phyloP scores from a whole-genome alignment of 2,113 vertebrate genomes.

The Lontra canadensis region DNA sequence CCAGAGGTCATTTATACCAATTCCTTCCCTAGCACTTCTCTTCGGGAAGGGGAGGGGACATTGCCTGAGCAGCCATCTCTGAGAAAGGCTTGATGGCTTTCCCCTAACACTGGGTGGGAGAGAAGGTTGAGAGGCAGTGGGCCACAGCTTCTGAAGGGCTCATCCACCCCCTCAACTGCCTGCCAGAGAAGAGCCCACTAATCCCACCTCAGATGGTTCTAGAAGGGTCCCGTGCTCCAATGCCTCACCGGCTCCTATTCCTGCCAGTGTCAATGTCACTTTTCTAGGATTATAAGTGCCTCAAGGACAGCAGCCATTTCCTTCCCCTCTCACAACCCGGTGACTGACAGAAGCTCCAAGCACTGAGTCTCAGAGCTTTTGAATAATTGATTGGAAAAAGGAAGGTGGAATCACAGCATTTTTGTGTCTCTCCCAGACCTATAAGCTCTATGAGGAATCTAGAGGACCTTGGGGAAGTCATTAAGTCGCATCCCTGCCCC shows the following conservation, averaged over 20 bases:
- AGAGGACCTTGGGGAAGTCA: not conserved
- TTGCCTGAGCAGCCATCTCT: not conserved
- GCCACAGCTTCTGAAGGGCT: not conserved
- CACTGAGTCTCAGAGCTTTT: not conserved
- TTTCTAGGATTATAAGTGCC: not conserved
- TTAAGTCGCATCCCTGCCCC: not conserved
- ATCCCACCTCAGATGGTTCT: not conserved
- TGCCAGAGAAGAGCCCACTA: not conserved
- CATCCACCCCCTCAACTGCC: not conserved
- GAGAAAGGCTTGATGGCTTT: not conserved
- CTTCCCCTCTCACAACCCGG: not conserved
- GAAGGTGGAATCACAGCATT: not conserved
- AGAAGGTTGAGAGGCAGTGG: not conserved
- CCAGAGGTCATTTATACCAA: not conserved
- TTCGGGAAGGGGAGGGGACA: not conserved
- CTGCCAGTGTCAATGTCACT: conserved; percentile 30
- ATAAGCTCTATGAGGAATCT: not conserved
- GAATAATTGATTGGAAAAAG: conserved; percentile 47
- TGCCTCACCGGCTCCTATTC: not conserved
- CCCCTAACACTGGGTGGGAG: not conserved
- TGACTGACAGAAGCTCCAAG: not conserved
- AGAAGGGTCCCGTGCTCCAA: not conserved
- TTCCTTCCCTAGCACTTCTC: not conserved
- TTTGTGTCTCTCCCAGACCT: not conserved
- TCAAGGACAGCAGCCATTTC: conserved; percentile 72